A percentile compares a stretch with the other conserved stretches of the same genome.
Evolutionary conservation across 2,888 invertebrate species (phyloP).

Genomic region (Sympetrum striolatum): DNA sequence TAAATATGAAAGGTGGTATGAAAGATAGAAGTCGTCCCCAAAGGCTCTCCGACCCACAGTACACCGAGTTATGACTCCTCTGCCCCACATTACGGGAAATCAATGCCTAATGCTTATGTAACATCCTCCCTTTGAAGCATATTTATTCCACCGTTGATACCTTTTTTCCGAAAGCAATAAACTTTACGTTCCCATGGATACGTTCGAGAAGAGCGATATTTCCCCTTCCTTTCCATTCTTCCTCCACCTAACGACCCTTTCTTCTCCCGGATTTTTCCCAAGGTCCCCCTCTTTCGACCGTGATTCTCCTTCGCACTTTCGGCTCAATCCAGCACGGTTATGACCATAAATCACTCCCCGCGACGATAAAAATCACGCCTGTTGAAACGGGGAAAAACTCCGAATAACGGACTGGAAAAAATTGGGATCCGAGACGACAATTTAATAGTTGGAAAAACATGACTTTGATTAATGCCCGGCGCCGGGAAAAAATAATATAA

Average conservation of each 20-base stretch:
- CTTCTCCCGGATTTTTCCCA: not conserved
- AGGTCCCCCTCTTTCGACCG: not conserved
- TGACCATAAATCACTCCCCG: not conserved
- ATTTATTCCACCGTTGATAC: too few species aligned
- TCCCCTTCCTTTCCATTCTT: not conserved
- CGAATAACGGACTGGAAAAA: not conserved
- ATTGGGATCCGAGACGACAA: conserved; percentile 1
- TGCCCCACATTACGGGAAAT: too few species aligned
- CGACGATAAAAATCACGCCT: not conserved
- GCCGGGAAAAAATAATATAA: not conserved
- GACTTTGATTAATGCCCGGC: conserved; percentile 31
- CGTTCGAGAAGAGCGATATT: not conserved
- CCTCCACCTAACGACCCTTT: not conserved
- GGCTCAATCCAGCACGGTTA: not conserved
- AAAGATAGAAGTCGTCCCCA: too few species aligned
- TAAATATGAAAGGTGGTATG: too few species aligned
- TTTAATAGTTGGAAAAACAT: conserved; percentile 11
- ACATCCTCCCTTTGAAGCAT: not conserved
- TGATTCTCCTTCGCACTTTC: not conserved
- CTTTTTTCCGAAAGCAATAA: not conserved
- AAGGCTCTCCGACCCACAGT: too few species aligned
- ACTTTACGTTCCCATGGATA: not conserved
- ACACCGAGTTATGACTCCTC: too few species aligned
- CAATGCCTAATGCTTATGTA: not conserved
- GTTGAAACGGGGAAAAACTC: not conserved